These are phyloP conservation scores for Geothlypis trichas DNA, from an alignment of 2,113 vertebrate genomes.

Conservation along the genomic window DNA sequence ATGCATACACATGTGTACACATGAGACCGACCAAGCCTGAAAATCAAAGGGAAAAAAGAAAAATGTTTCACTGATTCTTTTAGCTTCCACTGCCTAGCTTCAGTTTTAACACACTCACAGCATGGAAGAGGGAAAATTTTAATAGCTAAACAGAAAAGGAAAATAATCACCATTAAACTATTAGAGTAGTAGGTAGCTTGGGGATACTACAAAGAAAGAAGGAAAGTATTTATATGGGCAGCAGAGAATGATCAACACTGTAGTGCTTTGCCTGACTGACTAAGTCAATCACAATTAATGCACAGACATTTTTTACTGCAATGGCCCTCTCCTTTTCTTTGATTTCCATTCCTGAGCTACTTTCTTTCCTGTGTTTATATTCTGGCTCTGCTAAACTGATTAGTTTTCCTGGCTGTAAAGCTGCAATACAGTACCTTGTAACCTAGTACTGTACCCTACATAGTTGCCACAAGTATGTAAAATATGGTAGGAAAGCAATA, in stretches of 20 bases:
- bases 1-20: not conserved
- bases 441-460: not conserved
- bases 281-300: not conserved
- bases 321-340: not conserved
- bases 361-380: constrained; percentile 18
- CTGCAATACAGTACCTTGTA: not conserved
- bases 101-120: not conserved
- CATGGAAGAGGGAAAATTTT: not conserved
- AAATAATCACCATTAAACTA: not conserved
- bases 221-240: not conserved
- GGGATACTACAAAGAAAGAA: not conserved
- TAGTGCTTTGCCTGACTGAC: not conserved
- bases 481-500: not conserved
- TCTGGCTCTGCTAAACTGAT: not conserved
- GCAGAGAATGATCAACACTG: not conserved
- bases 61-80: not conserved
- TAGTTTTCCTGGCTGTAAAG: not conserved
- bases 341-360: not conserved
- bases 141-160: not conserved
- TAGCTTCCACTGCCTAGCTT: not conserved
- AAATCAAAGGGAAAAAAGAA: not conserved
- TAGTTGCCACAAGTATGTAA: not conserved
- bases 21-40: not conserved
- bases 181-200: not conserved
- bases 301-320: not conserved